Percentiles rank a stretch among this genome's conserved stretches.
Conservation (phyloP, 2,888 invertebrate genomes). For the Cryptocephalus primarius region DNA sequence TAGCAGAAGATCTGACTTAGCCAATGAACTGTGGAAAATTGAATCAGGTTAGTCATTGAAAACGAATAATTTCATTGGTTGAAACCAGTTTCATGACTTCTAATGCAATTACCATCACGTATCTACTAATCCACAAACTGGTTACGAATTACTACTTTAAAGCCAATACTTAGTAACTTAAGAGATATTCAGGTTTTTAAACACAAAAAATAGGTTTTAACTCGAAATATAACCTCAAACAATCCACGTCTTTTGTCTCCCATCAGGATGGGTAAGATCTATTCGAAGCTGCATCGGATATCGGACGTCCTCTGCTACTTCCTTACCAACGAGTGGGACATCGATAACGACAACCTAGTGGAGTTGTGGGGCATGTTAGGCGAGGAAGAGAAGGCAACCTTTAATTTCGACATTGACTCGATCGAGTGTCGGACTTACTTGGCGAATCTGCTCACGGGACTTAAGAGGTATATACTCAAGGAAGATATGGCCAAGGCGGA, state of each 20-base stretch:
- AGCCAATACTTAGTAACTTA: too few relatives aligned
- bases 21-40: too few relatives aligned
- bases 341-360: conserved; percentile 16
- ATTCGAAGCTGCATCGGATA: conserved; percentile 17
- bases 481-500: conserved; percentile 18
- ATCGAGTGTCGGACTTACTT: conserved; percentile 18
- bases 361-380: conserved; percentile 16
- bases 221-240: too few relatives aligned
- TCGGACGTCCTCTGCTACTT: conserved; percentile 16
- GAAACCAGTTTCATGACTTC: too few relatives aligned
- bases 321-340: conserved; percentile 20
- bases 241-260: not conserved
- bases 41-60: too few relatives aligned
- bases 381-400: conserved; percentile 14
- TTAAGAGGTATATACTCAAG: conserved; percentile 22
- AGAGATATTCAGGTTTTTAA: too few relatives aligned
- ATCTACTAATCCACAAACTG: too few relatives aligned
- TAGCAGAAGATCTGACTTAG: too few relatives aligned
- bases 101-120: too few relatives aligned
- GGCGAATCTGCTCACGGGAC: conserved; percentile 14
- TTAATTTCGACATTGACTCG: conserved; percentile 19
- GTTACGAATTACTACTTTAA: too few relatives aligned
- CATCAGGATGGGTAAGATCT: conserved; percentile 19
- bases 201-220: too few relatives aligned
- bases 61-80: too few relatives aligned